A percentile compares a stretch with the other conserved stretches of the same genome.
phyloP scores from a whole-genome alignment of 2,113 vertebrate species.

The Etheostoma cragini region DNA sequence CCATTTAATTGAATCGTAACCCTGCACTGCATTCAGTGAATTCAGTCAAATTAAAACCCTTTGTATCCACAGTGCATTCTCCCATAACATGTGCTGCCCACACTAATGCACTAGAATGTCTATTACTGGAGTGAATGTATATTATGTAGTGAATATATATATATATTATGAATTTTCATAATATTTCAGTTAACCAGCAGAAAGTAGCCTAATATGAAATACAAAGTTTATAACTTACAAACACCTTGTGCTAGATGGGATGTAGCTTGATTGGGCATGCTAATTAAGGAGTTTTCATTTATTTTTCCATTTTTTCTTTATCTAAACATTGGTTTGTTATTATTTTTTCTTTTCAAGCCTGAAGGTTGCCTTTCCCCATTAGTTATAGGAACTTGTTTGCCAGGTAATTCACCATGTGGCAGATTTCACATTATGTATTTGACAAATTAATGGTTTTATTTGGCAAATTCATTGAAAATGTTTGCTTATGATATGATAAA shows the following conservation, averaged over 20 bases:
- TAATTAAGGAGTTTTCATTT: not conserved
- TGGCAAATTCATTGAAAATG: not conserved
- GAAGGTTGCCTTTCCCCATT: not conserved
- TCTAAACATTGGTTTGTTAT: not conserved
- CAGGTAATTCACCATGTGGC: not conserved
- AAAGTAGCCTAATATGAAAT: not conserved
- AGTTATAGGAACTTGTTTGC: not conserved
- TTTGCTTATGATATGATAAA: not conserved
- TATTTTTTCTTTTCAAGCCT: not conserved
- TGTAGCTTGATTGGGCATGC: not conserved
- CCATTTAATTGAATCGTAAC: not conserved
- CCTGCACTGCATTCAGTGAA: not conserved
- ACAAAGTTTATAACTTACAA: not conserved
- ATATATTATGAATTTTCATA: not conserved
- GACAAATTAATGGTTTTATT: not conserved
- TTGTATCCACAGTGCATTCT: not conserved
- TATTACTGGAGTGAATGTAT: not conserved
- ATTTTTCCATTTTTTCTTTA: not conserved
- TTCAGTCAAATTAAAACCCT: not conserved
- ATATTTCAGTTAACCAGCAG: not conserved
- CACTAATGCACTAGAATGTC: not conserved
- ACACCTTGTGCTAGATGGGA: not conserved
- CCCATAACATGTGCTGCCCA: not conserved
- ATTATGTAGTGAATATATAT: not conserved
- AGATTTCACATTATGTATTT: not conserved